Evolutionary conservation across 1,140 invertebrate species (phyloP), one percentile per base, ranked within the genome.

Genomic region (Schlechtendalia chinensis): DNA sequence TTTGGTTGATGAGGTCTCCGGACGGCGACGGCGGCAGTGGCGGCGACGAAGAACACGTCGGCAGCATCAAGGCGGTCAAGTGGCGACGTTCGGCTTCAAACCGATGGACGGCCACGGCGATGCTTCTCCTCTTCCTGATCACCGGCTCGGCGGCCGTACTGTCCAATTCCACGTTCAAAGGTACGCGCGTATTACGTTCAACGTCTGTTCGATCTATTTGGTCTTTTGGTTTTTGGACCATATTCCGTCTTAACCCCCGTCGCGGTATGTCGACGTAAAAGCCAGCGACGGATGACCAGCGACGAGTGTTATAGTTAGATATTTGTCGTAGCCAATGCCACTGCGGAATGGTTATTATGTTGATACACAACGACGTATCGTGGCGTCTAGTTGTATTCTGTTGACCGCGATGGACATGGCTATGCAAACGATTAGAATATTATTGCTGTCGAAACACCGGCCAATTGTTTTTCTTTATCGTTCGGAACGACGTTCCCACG

Each of bases 401-500:
- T 72, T 72, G 69, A 54, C 69, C 69, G 69, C 69, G 22, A 54
- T 72, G 69, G 69, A 72, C 69, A 54, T 5, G 69, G 69, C 69
- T 72, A 72, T 72, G 27, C 47, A 54, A 71, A 71, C 24, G 67
- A 53, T 47, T 27, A 50, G 5, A 50, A 71, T n/a, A n/a, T n/a
- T n/a, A n/a, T n/a, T n/a, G n/a, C n/a, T n/a, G n/a, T n/a, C n/a
- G n/a, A n/a, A n/a, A n/a, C n/a, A n/a, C n/a, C n/a, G n/a, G n/a
- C n/a, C n/a, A n/a, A n/a, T n/a, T n/a, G n/a, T n/a, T n/a, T n/a
- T n/a, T n/a, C n/a, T n/a, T n/a, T n/a, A n/a, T n/a, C n/a, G n/a
- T n/a, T n/a, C n/a, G n/a, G n/a, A n/a, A n/a, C n/a, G n/a, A n/a
- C n/a, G n/a, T n/a, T n/a, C n/a, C n/a, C n/a, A n/a, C n/a, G n/a